phyloP scores from a whole-genome alignment of 2,113 vertebrate species.

The Casuarius casuarius region DNA sequence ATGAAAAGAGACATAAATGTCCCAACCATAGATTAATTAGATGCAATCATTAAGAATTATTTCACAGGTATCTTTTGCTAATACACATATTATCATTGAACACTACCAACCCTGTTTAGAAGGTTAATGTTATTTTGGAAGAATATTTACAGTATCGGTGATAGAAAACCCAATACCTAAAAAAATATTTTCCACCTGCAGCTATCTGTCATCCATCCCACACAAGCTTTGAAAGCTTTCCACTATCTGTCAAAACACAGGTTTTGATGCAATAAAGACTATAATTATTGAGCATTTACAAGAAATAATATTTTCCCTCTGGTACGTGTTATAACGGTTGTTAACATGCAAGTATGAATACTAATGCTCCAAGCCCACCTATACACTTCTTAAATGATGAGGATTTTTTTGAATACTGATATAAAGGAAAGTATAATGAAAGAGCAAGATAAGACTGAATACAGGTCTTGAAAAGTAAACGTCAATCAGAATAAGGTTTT shows the following conservation, averaged over 20 bases:
- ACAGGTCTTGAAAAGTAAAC: slow-evolving; percentile 53
- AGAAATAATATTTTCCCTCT: slow-evolving; percentile 80
- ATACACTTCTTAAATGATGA: slow-evolving; percentile 26
- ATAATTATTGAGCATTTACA: slow-evolving; percentile 79
- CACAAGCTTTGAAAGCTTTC: slow-evolving; percentile 70
- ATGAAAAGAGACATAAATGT: slow-evolving; percentile 68
- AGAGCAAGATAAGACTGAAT: slow-evolving; percentile 45
- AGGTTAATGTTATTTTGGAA: slow-evolving; percentile 70
- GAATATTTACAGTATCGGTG: slow-evolving; percentile 19
- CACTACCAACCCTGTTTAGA: slow-evolving; percentile 3
- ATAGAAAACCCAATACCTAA: slow-evolving; percentile 57
- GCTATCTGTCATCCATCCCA: slow-evolving; percentile 73
- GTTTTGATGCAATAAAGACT: slow-evolving; percentile 79
- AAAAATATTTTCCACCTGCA: slow-evolving; percentile 71
- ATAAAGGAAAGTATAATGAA: slow-evolving; percentile 28
- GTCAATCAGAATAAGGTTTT: slow-evolving; percentile 61
- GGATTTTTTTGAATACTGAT: slow-evolving; percentile 15
- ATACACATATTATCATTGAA: slow-evolving; percentile 20
- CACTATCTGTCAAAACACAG: slow-evolving; percentile 74
- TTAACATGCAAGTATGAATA: slow-evolving; percentile 66
- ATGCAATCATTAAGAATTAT: slow-evolving; percentile 44
- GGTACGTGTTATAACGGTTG: slow-evolving; percentile 62
- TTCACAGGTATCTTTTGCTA: slow-evolving; percentile 46
- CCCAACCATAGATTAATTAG: slow-evolving; percentile 65
- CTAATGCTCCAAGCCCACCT: slow-evolving; percentile 60